phyloP scores from a whole-genome alignment of 2,113 vertebrate genomes.

The Rhinoptilus africanus region DNA sequence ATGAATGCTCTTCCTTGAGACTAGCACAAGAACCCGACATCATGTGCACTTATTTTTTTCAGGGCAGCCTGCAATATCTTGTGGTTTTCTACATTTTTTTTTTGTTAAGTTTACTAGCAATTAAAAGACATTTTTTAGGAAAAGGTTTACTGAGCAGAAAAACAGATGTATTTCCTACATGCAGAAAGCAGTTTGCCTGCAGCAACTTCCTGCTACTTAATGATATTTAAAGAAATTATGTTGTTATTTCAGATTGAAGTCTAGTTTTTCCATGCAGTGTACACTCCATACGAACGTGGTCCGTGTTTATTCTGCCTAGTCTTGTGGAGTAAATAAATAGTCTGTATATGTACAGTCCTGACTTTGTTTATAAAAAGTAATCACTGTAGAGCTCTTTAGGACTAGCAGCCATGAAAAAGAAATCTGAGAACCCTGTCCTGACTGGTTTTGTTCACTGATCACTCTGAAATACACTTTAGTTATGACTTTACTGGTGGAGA shows the following conservation, averaged over 20 bases:
- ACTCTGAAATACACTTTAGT: background rate
- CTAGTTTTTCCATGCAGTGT: background rate
- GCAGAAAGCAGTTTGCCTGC: background rate
- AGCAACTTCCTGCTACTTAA: background rate
- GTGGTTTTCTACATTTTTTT: background rate
- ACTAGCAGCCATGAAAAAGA: background rate
- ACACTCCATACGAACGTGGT: background rate
- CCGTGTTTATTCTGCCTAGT: background rate
- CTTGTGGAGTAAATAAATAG: background rate
- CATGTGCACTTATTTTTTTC: background rate
- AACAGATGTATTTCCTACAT: background rate
- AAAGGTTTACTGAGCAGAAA: background rate
- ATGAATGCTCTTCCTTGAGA: conserved; percentile 25
- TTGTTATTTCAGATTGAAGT: background rate
- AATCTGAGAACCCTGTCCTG: background rate
- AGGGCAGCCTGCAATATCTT: background rate
- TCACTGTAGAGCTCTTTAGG: background rate
- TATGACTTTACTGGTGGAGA: background rate
- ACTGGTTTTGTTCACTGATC: background rate
- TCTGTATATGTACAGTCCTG: background rate
- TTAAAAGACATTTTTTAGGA: background rate
- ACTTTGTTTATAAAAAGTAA: background rate
- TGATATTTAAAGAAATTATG: background rate
- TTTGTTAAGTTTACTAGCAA: background rate
- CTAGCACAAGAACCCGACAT: background rate